Percentiles rank a stretch among this genome's conserved stretches.
Conservation (phyloP, 2,113 vertebrate species). For the Pitta sordida region DNA sequence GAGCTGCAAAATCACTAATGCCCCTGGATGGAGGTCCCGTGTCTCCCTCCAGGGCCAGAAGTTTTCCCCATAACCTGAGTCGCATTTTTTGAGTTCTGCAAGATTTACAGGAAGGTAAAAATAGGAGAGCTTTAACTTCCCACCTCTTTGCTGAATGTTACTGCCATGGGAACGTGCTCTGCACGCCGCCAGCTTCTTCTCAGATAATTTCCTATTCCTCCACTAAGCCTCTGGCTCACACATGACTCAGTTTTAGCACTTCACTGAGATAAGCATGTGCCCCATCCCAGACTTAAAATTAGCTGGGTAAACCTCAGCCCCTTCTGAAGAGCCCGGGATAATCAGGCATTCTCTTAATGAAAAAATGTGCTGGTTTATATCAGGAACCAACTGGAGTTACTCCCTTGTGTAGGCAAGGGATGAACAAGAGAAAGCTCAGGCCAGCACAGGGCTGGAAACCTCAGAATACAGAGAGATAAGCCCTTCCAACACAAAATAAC, state of each 20-base stretch:
- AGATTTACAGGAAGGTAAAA: constrained; percentile 41
- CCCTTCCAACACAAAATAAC: not conserved
- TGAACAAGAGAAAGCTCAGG: not conserved
- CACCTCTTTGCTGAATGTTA: constrained; percentile 44
- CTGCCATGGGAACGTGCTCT: constrained; percentile 56
- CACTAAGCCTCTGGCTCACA: constrained; percentile 49
- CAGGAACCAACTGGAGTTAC: not conserved
- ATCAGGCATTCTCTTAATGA: not conserved
- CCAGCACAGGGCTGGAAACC: not conserved
- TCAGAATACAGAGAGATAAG: not conserved
- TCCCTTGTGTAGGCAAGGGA: not conserved
- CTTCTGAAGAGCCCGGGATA: not conserved
- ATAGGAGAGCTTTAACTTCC: constrained; percentile 50
- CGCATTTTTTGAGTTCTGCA: not conserved
- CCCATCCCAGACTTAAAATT: constrained; percentile 42
- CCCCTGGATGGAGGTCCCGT: not conserved
- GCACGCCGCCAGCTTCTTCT: constrained; percentile 12
- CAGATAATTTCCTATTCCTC: constrained; percentile 52
- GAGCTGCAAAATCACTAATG: not conserved
- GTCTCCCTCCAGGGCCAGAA: not conserved
- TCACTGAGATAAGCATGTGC: constrained; percentile 28
- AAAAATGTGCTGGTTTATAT: not conserved
- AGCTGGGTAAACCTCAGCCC: constrained; percentile 9
- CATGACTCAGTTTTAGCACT: constrained; percentile 55
- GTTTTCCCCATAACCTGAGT: not conserved